A percentile compares a stretch with the other conserved stretches of the same genome.
Conservation (phyloP, 1,140 invertebrate species). For the Drosophila busckii region DNA sequence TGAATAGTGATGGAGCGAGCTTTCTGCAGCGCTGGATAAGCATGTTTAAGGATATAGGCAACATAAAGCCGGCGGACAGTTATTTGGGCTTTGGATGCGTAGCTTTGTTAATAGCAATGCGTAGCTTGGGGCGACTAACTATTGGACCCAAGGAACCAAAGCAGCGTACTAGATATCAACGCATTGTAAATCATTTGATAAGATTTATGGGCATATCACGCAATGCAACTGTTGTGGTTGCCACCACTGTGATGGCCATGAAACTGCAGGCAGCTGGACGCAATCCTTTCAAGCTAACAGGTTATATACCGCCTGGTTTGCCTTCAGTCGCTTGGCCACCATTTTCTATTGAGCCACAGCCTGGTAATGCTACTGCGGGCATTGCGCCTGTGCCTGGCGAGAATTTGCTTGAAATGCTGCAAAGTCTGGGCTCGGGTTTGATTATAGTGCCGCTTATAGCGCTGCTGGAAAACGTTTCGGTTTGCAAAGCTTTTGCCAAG, state of each 20-base stretch:
- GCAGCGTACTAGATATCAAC: constrained; percentile 79
- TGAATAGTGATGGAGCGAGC: constrained; percentile 86
- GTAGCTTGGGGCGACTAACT: constrained; percentile 82
- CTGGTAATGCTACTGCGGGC: constrained; percentile 79
- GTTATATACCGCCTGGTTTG: constrained; percentile 85
- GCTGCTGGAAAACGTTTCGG: constrained; percentile 89
- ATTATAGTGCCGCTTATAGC: constrained; percentile 89
- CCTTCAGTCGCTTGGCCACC: constrained; percentile 82
- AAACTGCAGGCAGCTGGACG: constrained; percentile 60
- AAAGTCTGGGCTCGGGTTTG: constrained; percentile 86
- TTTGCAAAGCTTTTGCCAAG: constrained; percentile 88
- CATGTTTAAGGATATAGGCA: constrained; percentile 82
- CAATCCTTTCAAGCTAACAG: constrained; percentile 73
- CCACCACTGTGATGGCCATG: constrained; percentile 82
- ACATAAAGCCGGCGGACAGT: constrained; percentile 84
- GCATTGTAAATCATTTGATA: constrained; percentile 80
- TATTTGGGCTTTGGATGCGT: constrained; percentile 86
- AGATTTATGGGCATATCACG: constrained; percentile 86
- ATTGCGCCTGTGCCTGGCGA: constrained; percentile 40
- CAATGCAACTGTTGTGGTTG: constrained; percentile 89
- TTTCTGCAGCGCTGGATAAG: constrained; percentile 87
- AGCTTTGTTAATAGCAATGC: constrained; percentile 84
- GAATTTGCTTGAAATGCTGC: constrained; percentile 85
- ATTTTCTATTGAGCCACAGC: constrained; percentile 80
- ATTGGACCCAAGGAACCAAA: constrained; percentile 81